Evolutionary conservation across 1,140 invertebrate species (phyloP).

Genomic region (Lutraria rhynchaena): DNA sequence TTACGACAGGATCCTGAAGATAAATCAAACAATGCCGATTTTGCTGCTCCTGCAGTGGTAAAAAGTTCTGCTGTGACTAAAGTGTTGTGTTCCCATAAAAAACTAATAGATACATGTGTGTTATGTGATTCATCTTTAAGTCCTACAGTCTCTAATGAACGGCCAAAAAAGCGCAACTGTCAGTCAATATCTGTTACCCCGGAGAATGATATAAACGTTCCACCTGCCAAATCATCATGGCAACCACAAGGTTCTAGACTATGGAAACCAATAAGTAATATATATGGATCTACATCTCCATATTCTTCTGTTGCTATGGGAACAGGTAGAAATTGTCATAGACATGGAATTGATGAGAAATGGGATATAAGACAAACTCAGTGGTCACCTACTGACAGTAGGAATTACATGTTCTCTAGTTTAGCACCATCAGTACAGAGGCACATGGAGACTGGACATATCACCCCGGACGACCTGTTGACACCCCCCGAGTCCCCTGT

Average conservation of each 20-base stretch:
- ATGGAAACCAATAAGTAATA: constrained; percentile 64
- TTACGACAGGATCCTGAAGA: neutral
- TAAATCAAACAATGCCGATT: neutral
- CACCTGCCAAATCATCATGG: constrained; percentile 58
- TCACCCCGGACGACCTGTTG: constrained; percentile 70
- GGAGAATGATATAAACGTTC: constrained; percentile 53
- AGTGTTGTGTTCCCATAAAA: constrained; percentile 45
- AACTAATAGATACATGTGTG: constrained; percentile 16
- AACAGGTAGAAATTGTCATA: constrained; percentile 34
- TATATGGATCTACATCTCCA: constrained; percentile 53
- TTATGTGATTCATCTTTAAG: constrained; percentile 17
- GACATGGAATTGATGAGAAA: constrained; percentile 22
- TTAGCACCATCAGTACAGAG: constrained; percentile 57
- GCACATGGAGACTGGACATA: constrained; percentile 65
- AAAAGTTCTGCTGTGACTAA: constrained; percentile 23
- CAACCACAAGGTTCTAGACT: constrained; percentile 64
- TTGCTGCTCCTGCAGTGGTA: neutral
- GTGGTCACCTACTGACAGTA: constrained; percentile 49
- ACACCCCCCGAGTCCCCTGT: constrained; percentile 78
- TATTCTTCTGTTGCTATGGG: constrained; percentile 39
- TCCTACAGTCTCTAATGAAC: constrained; percentile 2
- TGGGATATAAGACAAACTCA: constrained; percentile 13
- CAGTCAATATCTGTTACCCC: constrained; percentile 71
- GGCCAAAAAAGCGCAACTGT: constrained; percentile 78
- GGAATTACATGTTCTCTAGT: constrained; percentile 53